Base-by-base conservation (phyloP, 2,888 invertebrate genomes). In the Drymonia ruficornis region DNA sequence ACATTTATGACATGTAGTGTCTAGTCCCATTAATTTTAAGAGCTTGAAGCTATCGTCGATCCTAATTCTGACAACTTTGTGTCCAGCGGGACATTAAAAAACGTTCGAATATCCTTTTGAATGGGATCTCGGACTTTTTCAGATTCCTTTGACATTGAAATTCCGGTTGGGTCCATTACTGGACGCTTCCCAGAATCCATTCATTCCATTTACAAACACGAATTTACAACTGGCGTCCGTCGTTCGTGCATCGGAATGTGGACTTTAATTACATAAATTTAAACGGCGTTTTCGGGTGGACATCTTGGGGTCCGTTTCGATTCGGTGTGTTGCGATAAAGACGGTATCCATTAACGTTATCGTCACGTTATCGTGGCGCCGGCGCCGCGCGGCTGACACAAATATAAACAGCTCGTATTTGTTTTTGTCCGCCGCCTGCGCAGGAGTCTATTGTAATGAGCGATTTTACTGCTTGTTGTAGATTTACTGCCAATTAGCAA, bases 311-410 rank as follows among this genome's bases (percentile, higher is more conserved):
- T 46, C 50, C 23, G 16, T 56, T 45, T 48, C 44, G 50, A 53
- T 55, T 52, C 18, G 16, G 72, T 67, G 74, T 67, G 76, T 67
- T 61, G 76, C 80, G 89, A 89, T 89, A 89, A 86, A 79, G 80
- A 74, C 74, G 80, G 84, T 80, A 74, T 89, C 91, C 91, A 91
- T 91, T 91, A 91, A 81, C 79, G 85, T 87, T 91, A 91, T 90
- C 90, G 82, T 76, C 63, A 68, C 80, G 84, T 84, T 87, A 88
- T 89, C 89, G 83, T 69, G 80, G 88, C 89, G 90, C 89, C 89
- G 89, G 89, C 90, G 90, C 88, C 87, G 84, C 76, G 70, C 65
- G 71, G 67, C 70, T 74, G 76, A 74, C 77, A 80, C 70, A 72
- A 79, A 84, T 85, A 84, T 81, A 76, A 74, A 83, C 80, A 78